Evolutionary conservation across 1,140 invertebrate species (phyloP), one percentile per base, ranked within the genome.

Genomic region (Ruditapes philippinarum): DNA sequence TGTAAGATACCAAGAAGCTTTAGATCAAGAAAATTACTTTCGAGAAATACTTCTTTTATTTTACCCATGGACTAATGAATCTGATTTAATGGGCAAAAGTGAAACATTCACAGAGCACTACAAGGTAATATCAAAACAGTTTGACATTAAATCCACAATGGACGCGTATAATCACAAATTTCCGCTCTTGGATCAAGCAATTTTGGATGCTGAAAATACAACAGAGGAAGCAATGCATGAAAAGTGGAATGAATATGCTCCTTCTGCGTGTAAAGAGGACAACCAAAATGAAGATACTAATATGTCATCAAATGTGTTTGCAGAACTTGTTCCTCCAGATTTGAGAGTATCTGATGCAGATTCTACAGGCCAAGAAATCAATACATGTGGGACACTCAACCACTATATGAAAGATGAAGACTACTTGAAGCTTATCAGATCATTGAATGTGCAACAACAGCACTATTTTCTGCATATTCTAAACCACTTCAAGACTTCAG

Each of bases 381-480:
- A 14, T 45, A 7, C 42, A 5, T 45, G 42, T 45, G 42, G 42
- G 5, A 45, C 14, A 7, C 42, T 45, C 14, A 45, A 45, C 14
- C 5, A 45, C 5, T 45, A 45, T 7, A 45, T 45, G 42, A 45
- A 14, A 45, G 42, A 45, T 14, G 42, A 45, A 14, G 42, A 45
- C 42, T 45, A 45, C 42, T 45, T 45, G 5, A 45, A 45, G 42
- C 42, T 45, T 45, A 14, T 45, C 42, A 45, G 42, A 45, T 45
- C 42, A 45, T 45, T 36, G 17, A 80, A 54, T 38, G 12, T 33
- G 14, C 17, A 57, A 17, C 51, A 80, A 57, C 40, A 22, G 33
- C 7, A 54, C 1, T 80, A 57, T 14, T 80, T 80, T 57, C 78
- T 80, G 7, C 49, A 80, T 51, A n/a, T 80, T 12, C 40, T 80